Conservation (phyloP, 2,113 vertebrate genomes). For the Falcunculus frontatus region DNA sequence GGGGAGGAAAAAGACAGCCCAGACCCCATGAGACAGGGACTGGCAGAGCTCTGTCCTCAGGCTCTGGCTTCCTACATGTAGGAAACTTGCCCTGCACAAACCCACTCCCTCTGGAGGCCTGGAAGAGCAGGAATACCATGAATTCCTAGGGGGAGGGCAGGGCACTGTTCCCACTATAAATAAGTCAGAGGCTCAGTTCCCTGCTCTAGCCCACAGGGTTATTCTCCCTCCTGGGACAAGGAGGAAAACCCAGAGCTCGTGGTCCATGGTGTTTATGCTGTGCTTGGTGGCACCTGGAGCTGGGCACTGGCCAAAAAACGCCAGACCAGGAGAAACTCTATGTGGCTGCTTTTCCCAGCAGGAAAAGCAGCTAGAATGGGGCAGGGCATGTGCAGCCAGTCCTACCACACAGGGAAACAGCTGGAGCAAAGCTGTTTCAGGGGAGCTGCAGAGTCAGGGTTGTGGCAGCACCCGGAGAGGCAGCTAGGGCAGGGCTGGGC, state of each 20-base stretch:
- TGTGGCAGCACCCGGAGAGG: background rate
- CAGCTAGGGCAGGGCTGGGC: background rate
- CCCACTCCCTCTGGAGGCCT: background rate
- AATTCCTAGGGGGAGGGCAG: background rate
- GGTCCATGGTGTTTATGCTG: background rate
- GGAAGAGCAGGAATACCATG: background rate
- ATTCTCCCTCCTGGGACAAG: background rate
- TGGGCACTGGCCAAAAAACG: fast-evolving
- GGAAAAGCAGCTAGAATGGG: background rate
- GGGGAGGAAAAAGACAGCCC: background rate
- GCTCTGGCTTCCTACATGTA: background rate
- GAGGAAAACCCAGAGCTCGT: background rate
- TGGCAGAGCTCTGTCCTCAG: background rate
- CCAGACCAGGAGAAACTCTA: background rate
- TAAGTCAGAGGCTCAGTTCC: background rate
- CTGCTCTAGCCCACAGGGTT: background rate
- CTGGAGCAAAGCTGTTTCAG: background rate
- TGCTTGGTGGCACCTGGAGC: background rate
- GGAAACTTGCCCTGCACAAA: background rate
- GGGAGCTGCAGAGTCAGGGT: background rate
- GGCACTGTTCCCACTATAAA: background rate
- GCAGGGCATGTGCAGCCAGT: background rate
- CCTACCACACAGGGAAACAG: background rate
- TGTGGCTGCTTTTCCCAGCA: background rate
- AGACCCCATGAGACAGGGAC: fast-evolving